Conservation (phyloP, 2,113 vertebrate genomes). For the Cariama cristata region DNA sequence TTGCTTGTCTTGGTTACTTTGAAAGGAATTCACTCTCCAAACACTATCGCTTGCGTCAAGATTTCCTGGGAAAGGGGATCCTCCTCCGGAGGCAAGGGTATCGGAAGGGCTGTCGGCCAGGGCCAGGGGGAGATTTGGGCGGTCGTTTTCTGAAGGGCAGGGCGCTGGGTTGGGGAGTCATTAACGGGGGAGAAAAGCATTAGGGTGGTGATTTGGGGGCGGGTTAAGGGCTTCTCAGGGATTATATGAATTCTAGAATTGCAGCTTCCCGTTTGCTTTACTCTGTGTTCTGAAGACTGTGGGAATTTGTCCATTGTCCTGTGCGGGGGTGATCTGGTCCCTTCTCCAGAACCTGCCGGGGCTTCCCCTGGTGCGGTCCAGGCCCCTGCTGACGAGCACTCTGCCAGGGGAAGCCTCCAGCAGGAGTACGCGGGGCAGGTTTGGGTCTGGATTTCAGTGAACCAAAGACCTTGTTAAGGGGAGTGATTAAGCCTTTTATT, state of each 20-base stretch:
- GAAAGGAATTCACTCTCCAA: conserved; percentile 78
- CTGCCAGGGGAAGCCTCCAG: not conserved
- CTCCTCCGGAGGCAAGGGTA: not conserved
- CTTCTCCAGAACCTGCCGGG: conserved; percentile 61
- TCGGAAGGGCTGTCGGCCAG: not conserved
- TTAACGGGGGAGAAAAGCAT: conserved; percentile 55
- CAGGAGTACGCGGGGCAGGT: conserved; percentile 41
- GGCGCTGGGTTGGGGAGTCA: conserved; percentile 12
- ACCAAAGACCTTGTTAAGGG: conserved; percentile 66
- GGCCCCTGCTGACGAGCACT: not conserved
- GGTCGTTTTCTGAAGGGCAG: conserved; percentile 29
- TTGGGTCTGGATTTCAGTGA: conserved; percentile 64
- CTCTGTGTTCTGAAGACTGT: conserved; percentile 58
- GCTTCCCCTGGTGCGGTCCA: not conserved
- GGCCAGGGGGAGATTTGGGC: conserved; percentile 24
- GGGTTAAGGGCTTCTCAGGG: conserved; percentile 79
- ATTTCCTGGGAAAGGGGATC: conserved; percentile 43
- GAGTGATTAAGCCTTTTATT: conserved; percentile 69
- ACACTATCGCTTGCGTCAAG: conserved; percentile 40
- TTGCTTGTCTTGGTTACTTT: conserved; percentile 67
- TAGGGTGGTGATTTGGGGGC: conserved; percentile 71
- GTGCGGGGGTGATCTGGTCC: not conserved
- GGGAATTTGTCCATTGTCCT: conserved; percentile 53
- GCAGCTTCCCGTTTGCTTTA: conserved; percentile 74
- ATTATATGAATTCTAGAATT: conserved; percentile 80